Base-by-base conservation (phyloP, 2,797 vertebrate species). In the Clarias platycephalus region DNA sequence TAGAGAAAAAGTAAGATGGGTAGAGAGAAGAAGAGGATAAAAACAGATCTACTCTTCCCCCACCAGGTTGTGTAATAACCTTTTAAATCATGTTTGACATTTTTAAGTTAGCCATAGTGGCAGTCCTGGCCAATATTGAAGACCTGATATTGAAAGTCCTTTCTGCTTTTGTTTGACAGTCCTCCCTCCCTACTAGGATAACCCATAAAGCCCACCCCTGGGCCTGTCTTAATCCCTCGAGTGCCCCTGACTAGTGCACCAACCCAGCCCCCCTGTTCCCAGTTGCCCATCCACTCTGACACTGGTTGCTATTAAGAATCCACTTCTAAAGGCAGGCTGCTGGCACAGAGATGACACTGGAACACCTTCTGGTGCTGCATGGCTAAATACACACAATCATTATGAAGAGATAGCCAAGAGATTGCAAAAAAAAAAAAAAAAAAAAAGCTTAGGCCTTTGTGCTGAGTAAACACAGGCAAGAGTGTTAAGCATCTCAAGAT, bases 21-120 rank as follows among this genome's bases (percentile, higher is more conserved):
- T 58, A 57, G 78, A 62, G 37, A 85, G 49, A 58, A 60, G 58
- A 80, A 83, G 64, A 49, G 20, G 55, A 64, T 80, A 83, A 84
- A 63, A 82, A 22, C 68, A 87, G 81, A 68, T 84, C 78, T 89
- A 76, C 71, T 89, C 87, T 83, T 88, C 86, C 83, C 82, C 89
- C 89, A 92, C 90, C 86, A 86, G 89, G 93, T 94, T 92, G 89
- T 86, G 90, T 95, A 96, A 97, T 96, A 96, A 95, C 94, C 94
- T 94, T 96, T 95, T 96, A 97, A 97, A 97, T 98, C 95, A 95
- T 88, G 88, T 95, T 93, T 97, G 97, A 96, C 96, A 94, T 95
- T 96, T 95, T 93, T 95, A 95, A 96, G 93, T 92, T 92, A 92
- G 94, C 91, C 87, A 90, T 94, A 91, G 91, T 92, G 93, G 94